A percentile compares a stretch with the other conserved stretches of the same genome.
Conservation (phyloP, 2,797 vertebrate genomes). For the Gymnothorax reevesii region DNA sequence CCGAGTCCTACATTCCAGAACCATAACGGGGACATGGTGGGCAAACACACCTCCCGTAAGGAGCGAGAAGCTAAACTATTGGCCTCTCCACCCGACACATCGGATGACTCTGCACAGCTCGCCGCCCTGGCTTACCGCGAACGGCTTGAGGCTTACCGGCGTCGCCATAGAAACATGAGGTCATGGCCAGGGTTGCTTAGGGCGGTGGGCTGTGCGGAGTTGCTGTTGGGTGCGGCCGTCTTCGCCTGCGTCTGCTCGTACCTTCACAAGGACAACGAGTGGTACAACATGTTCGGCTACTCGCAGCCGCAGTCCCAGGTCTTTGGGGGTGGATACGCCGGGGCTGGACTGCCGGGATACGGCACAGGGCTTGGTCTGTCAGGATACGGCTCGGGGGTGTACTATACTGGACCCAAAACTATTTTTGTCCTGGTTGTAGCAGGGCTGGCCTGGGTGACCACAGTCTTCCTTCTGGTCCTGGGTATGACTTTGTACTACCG, state of each 20-base stretch:
- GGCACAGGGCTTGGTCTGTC: conserved; percentile 45
- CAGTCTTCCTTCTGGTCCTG: conserved; percentile 84
- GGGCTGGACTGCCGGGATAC: conserved; percentile 58
- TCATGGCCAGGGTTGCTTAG: conserved; percentile 85
- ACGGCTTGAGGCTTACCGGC: conserved; percentile 72
- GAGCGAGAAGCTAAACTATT: conserved; percentile 74
- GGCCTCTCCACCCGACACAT: conserved; percentile 68
- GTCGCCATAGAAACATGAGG: conserved; percentile 83
- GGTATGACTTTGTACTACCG: conserved; percentile 94
- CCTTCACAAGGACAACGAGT: conserved; percentile 87
- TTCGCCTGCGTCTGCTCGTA: conserved; percentile 87
- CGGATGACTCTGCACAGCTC: conserved; percentile 67
- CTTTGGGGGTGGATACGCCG: conserved; percentile 63
- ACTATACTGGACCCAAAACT: conserved; percentile 87
- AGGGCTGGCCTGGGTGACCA: conserved; percentile 84
- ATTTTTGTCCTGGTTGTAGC: conserved; percentile 87
- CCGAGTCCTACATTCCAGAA: conserved; percentile 63
- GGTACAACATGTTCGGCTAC: conserved; percentile 85
- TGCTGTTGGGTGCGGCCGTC: conserved; percentile 80
- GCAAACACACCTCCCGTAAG: conserved; percentile 67
- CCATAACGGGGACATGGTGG: conserved; percentile 70
- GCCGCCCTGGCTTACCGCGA: conserved; percentile 74
- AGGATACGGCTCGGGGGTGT: conserved; percentile 43
- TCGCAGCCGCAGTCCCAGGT: conserved; percentile 65
- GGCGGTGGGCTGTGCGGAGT: conserved; percentile 74